Evolutionary conservation across 2,113 vertebrate species (phyloP).

Genomic region (Heterotilapia buettikoferi): DNA sequence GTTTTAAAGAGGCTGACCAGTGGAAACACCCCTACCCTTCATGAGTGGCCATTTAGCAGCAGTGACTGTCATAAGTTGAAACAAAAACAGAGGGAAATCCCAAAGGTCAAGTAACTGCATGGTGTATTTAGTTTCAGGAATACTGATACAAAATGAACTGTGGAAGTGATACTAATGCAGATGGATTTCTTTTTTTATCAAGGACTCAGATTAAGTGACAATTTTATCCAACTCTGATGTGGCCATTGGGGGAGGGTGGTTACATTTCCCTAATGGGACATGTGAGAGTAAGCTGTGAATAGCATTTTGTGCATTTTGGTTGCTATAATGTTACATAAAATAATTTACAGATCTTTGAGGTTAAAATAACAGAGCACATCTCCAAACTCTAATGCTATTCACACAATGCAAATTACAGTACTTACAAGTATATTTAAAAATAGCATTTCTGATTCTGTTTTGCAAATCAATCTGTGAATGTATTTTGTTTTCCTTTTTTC

Average conservation of each 20-base stretch:
- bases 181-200: neutral
- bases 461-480: neutral
- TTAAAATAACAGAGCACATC: neutral
- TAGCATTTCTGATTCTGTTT: neutral
- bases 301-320: neutral
- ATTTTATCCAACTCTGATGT: neutral
- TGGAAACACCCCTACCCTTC: neutral
- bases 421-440: neutral
- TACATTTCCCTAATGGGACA: neutral
- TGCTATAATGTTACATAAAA: neutral
- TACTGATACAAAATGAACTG: neutral
- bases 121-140: neutral
- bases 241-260: neutral
- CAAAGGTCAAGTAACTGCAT: neutral
- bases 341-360: neutral
- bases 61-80: neutral
- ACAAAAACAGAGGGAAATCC: slow-evolving; percentile 22
- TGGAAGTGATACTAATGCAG: neutral
- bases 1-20: neutral
- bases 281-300: neutral
- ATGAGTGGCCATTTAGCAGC: neutral
- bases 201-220: neutral
- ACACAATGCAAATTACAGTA: neutral
- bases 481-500: neutral
- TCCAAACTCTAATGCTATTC: neutral